Evolutionary conservation across 1,140 invertebrate genomes (phyloP), one percentile per base, ranked within the genome.

Genomic region (Drosophila melanica): DNA sequence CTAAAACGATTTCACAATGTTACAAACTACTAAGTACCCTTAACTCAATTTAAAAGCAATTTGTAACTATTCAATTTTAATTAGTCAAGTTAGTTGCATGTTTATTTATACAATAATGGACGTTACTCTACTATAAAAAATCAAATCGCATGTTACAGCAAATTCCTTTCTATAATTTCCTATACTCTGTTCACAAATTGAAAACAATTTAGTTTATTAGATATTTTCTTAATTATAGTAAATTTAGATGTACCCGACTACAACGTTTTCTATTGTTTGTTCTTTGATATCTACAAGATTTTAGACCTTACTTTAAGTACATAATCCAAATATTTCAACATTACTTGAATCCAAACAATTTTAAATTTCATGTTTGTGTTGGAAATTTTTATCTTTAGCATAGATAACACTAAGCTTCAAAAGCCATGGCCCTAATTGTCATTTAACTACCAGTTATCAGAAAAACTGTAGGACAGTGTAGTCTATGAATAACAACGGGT

Each of bases 401-500:
- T 69, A 87, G 82, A 86, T 87, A 86, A 79, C 45, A 59, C 23
- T 44, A 44, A 51, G 27, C 48, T 51, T 41, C 27, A 45, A 35
- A 65, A 81, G 62, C 82, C 81, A 48, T 86, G 81, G 81, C 81
- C 81, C 51, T 73, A 87, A 82, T 87, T 57, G 45, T 67, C 45
- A 51, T 9, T 1, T 37, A 73, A 57, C 73, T 86, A 85, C 79
- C 79, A 73, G 58, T 47, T 78, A 63, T 47, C 65, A 54, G 41
- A 7, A 16, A 23, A 62, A 63, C 30, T 50, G 37, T 35, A 68
- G 60, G 41, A 54, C 18, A 59, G 39, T 54, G 50, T 66, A 75
- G 59, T 20, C 62, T 76, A 60, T 81, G 65, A 66, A 54, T 14
- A 41, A 59, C 12, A 30, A 0, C 0, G 44, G 37, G 45, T 7